Conservation (phyloP, 1,140 invertebrate genomes). For the Aricia agestis region DNA sequence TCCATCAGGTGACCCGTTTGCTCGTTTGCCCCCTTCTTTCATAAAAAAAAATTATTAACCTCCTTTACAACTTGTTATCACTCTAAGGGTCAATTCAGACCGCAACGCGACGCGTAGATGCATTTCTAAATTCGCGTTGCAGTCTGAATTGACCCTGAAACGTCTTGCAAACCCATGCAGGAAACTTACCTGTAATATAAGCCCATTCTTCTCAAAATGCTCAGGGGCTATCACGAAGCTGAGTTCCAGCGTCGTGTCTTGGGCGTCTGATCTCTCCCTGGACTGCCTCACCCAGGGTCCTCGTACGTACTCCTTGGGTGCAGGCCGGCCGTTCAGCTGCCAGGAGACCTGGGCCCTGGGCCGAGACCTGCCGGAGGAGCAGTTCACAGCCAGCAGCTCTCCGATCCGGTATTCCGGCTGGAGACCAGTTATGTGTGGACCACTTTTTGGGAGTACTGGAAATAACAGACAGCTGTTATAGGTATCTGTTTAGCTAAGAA, state of each 20-base stretch:
- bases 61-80: too few species aligned
- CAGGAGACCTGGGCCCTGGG: conserved; percentile 87
- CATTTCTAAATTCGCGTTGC: too few species aligned
- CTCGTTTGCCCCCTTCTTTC: too few species aligned
- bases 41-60: too few species aligned
- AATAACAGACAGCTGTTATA: conserved; percentile 15
- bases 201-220: conserved; percentile 45
- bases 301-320: conserved; percentile 42
- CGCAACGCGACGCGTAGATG: too few species aligned
- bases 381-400: conserved; percentile 86
- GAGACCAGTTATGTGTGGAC: conserved; percentile 85
- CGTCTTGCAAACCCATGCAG: too few species aligned
- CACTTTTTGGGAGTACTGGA: conserved; percentile 85
- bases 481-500: too few species aligned
- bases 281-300: conserved; percentile 51
- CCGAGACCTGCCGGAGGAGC: conserved; percentile 85
- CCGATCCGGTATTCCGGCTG: conserved; percentile 84
- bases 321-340: conserved; percentile 83
- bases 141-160: too few species aligned
- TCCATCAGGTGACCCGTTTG: too few species aligned
- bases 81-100: too few species aligned
- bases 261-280: conserved; percentile 36
- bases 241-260: conserved; percentile 48
- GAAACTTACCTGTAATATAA: conserved; percentile 50
- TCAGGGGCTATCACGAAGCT: conserved; percentile 40